These are phyloP conservation scores for Ophonus ardosiacus DNA, from an alignment of 2,888 invertebrate genomes.

Conservation along the genomic window DNA sequence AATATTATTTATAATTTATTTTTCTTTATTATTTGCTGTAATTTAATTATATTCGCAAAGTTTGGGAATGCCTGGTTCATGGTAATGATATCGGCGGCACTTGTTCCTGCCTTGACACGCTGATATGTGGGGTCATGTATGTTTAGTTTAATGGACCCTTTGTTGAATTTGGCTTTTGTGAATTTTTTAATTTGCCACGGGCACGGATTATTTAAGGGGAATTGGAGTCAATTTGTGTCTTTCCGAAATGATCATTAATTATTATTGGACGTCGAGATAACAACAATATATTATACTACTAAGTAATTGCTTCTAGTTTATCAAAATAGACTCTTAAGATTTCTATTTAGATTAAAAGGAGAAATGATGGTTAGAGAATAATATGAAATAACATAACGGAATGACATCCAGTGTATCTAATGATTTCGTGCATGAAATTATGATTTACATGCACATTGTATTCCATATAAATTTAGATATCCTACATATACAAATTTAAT, in stretches of 20 bases:
- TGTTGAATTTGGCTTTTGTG: neutral
- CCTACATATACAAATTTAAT: too few species aligned
- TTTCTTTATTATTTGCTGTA: too few species aligned
- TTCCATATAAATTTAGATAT: too few species aligned
- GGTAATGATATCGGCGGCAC: conserved; percentile 7
- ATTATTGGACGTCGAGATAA: conserved; percentile 14
- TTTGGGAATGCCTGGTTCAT: neutral
- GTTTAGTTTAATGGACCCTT: neutral
- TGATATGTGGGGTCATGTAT: neutral
- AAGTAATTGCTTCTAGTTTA: conserved; percentile 27
- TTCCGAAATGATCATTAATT: conserved; percentile 18
- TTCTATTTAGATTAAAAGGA: conserved; percentile 26
- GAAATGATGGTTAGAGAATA: neutral
- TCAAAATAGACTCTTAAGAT: conserved; percentile 31
- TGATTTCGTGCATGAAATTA: too few species aligned
- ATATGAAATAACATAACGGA: neutral
- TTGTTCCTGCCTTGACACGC: neutral
- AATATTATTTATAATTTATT: too few species aligned
- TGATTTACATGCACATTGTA: too few species aligned
- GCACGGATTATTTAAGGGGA: neutral
- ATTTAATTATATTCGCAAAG: too few species aligned
- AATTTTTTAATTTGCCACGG: neutral
- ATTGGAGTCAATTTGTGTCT: neutral
- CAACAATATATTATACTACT: conserved; percentile 17
- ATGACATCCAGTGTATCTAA: too few species aligned